Base-by-base conservation (phyloP, 2,888 invertebrate species). In the Luffia ferchaultella region DNA sequence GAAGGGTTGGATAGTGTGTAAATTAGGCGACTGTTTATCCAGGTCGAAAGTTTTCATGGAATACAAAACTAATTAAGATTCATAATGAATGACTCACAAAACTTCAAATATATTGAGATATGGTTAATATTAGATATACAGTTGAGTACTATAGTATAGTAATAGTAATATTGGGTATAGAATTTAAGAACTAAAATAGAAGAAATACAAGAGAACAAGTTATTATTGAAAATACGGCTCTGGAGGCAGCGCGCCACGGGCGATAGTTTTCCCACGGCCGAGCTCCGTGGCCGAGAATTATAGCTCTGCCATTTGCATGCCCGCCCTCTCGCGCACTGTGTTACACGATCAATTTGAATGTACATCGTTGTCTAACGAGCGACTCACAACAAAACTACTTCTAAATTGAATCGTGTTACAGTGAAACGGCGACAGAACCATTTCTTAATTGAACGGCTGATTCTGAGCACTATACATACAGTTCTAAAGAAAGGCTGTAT, bases 261-360 rank as follows among this genome's bases (percentile, higher is more conserved):
- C 83, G 82, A 83, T 82, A 80, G 78, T 83, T 82, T 82, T 83
- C 82, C 83, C 82, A 82, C 82, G 82, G 76, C 80, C 79, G 65
- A 73, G 70, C 65, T 67, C 70, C 70, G 74, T 72, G 74, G 70
- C 76, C 73, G 74, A 77, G 73, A 76, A 78, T 55, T 57, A 55
- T 73, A 75, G 76, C 75, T 68, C 75, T 68, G 76, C 75, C 75
- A 82, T 83, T 80, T 83, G 80, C 82, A 79, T 80, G 76, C 74
- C 75, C 74, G 66, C 68, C 71, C 68, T 20, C 72, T 68, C 73
- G 65, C 70, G 75, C 74, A 76, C 80, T 66, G 74, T 71, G 71
- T 74, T 76, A 82, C 75, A 63, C 79, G 58, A 60, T 72, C 64
- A 63, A 65, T 16, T 51, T 50, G 20, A 18, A 18, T 20, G 19